Evolutionary conservation across 1,140 invertebrate species (phyloP).

Genomic region (Telenomus remus): DNA sequence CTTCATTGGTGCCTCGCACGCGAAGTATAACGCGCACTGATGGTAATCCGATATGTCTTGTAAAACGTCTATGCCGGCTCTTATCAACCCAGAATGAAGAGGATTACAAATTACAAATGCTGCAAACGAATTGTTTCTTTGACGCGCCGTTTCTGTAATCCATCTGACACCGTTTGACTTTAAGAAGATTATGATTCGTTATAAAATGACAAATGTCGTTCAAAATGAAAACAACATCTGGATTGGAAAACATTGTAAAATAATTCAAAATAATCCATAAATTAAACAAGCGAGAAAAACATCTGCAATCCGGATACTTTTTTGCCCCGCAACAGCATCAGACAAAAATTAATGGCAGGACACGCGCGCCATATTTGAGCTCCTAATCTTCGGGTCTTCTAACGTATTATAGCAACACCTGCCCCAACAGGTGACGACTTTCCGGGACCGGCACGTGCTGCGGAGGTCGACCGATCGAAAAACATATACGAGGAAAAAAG

Average conservation of each 20-base stretch:
- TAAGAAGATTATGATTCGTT: constrained; percentile 50
- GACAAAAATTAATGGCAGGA: constrained; percentile 22
- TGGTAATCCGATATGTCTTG: constrained; percentile 57
- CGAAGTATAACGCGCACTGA: constrained; percentile 49
- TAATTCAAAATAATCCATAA: background rate
- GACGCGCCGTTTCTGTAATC: constrained; percentile 45
- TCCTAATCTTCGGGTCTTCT: constrained; percentile 35
- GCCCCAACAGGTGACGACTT: constrained; percentile 56
- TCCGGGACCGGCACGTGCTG: constrained; percentile 51
- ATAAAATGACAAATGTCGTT: constrained; percentile 3
- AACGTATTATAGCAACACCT: constrained; percentile 43
- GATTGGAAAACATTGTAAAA: background rate
- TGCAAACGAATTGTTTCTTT: constrained; percentile 45
- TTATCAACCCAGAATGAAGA: constrained; percentile 46
- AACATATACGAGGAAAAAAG: constrained; percentile 4
- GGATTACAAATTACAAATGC: constrained; percentile 55
- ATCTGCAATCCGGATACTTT: too few species aligned
- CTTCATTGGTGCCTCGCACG: constrained; percentile 50
- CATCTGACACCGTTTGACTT: constrained; percentile 36
- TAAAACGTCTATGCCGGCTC: constrained; percentile 47
- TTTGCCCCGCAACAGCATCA: background rate
- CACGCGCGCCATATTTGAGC: constrained; percentile 23
- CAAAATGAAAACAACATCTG: background rate
- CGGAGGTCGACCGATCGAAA: constrained; percentile 7
- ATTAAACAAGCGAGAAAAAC: background rate